phyloP scores from a whole-genome alignment of 1,140 invertebrate species.

The Drosophila tsacasi region DNA sequence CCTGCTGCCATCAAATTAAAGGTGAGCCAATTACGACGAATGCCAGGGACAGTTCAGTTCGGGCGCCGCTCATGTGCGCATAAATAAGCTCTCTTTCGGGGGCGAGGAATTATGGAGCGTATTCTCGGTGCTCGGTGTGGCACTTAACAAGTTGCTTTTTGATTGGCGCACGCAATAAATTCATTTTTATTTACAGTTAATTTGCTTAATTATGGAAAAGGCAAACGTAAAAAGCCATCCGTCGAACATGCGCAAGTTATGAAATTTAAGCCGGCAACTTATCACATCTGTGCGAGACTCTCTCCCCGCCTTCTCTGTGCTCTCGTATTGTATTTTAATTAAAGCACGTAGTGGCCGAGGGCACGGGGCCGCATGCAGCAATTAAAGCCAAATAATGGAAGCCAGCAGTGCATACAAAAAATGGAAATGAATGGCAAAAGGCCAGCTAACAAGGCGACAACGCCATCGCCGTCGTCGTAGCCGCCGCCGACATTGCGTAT shows the following conservation, averaged over 20 bases:
- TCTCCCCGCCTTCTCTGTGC: neutral
- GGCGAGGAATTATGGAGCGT: conserved; percentile 38
- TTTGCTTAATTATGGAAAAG: conserved; percentile 67
- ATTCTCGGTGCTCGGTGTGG: conserved; percentile 40
- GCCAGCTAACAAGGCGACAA: conserved; percentile 73
- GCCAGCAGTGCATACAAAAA: conserved; percentile 76
- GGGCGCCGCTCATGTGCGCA: conserved; percentile 54
- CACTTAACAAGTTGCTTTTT: conserved; percentile 79
- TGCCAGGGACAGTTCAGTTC: conserved; percentile 10
- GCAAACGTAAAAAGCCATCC: conserved; percentile 31
- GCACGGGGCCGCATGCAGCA: conserved; percentile 65
- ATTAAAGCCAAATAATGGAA: conserved; percentile 82
- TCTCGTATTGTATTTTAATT: conserved; percentile 73
- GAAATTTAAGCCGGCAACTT: conserved; percentile 65
- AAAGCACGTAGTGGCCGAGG: conserved; percentile 61
- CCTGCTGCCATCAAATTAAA: conserved; percentile 34
- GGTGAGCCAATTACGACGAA: conserved; percentile 74
- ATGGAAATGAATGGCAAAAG: conserved; percentile 76
- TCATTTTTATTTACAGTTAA: conserved; percentile 73
- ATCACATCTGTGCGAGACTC: conserved; percentile 50
- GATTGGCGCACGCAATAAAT: conserved; percentile 71
- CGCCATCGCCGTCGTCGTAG: neutral
- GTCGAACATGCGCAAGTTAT: conserved; percentile 42
- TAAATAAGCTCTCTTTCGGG: conserved; percentile 47
- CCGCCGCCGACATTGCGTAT: conserved; percentile 66